Evolutionary conservation across 2,888 invertebrate genomes (phyloP).

Genomic region (Eurytoma adleriae): DNA sequence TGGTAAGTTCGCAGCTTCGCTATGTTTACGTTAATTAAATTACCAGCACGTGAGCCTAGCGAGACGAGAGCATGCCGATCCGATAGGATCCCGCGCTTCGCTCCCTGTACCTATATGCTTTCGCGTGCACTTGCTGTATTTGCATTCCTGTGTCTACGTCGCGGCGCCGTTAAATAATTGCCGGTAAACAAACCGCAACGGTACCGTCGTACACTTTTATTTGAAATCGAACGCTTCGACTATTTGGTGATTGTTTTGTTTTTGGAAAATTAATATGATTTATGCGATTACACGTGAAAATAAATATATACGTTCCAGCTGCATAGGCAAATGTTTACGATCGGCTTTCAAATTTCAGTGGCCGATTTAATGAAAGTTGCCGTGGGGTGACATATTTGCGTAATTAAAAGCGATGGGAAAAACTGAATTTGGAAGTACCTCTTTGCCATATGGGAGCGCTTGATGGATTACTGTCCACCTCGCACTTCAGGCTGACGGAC

Average conservation of each 20-base stretch:
- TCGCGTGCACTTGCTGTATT: background rate
- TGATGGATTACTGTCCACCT: slow-evolving; percentile 95
- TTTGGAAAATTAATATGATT: too few species aligned
- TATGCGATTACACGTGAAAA: too few species aligned
- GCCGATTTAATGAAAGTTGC: too few species aligned
- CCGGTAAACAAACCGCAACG: background rate
- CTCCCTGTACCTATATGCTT: background rate
- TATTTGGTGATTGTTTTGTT: too few species aligned
- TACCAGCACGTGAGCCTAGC: slow-evolving; percentile 30
- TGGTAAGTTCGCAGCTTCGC: slow-evolving; percentile 33
- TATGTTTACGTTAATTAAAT: slow-evolving; percentile 53
- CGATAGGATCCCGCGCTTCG: slow-evolving; percentile 14
- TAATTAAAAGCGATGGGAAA: background rate
- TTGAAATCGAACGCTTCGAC: too few species aligned
- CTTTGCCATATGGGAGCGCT: slow-evolving; percentile 90
- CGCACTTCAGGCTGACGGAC: slow-evolving; percentile 92
- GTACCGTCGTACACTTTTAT: background rate
- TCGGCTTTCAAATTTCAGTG: too few species aligned
- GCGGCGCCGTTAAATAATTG: slow-evolving; percentile 4
- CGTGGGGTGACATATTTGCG: too few species aligned
- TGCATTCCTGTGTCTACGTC: slow-evolving; percentile 7
- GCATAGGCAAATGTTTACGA: too few species aligned
- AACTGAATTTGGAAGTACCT: slow-evolving; percentile 70
- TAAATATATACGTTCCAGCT: too few species aligned
- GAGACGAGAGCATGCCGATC: slow-evolving; percentile 29